Base-by-base conservation (phyloP, 2,113 vertebrate genomes). In the Peucedramus taeniatus region DNA sequence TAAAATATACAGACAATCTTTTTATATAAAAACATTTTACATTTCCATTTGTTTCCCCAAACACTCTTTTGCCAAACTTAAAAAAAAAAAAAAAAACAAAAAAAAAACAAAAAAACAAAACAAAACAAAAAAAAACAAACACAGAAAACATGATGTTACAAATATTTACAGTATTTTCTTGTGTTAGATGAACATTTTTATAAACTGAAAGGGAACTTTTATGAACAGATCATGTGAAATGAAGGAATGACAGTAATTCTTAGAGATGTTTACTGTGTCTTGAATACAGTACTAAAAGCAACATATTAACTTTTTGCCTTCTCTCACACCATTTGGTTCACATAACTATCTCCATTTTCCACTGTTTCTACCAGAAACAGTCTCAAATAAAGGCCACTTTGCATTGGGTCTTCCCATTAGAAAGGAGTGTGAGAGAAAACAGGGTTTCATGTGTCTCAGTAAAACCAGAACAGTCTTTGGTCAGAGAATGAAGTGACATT, bases 1-100 rank as follows among this genome's bases (percentile, higher is more conserved):
- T 98, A 98, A 98, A 98, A 98, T 98, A 99, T 97, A 98, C 96
- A 98, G 98, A 97, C 98, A 97, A 98, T 94, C 89, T 91, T 89
- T 98, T 96, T 93, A 98, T 98, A 98, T 19, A 98, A 97, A 98
- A 98, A 91, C 96, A 97, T 93, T 98, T 98, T 97, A 97, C 96
- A 97, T 96, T 96, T 96, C 70, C 87, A 97, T 97, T 98, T 99
- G 97, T 98, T 98, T 98, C 98, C 97, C 90, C 96, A 98, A 98
- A 92, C 95, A 95, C 69, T 97, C 92, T 76, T 94, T 82, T 93
- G 96, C 96, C 97, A 97, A 85, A 93, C 97, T 64, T 6, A 47
- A 89, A 97, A 42, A 89, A 97, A 96, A 98, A 27, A 61, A 47
- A 47, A 47, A 22, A 23, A 9, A 9, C 11, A 13, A 24, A 3